A percentile compares a stretch with the other conserved stretches of the same genome.
Evolutionary conservation across 2,113 vertebrate genomes (phyloP).

Genomic region (Plotosus lineatus): DNA sequence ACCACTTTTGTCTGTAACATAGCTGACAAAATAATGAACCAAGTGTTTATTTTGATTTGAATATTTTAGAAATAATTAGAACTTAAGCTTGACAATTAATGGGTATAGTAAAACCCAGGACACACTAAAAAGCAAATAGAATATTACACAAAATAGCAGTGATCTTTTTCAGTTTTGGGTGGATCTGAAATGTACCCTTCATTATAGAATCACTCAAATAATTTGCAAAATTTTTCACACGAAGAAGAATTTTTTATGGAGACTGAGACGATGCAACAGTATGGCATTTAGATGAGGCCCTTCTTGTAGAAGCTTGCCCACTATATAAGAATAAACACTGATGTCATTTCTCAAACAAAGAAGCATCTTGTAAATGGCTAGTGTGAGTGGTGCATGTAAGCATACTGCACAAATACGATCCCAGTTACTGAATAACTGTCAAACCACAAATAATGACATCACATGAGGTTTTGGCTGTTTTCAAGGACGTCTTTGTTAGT

Average conservation of each 20-base stretch:
- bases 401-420: constrained; percentile 40
- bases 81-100: too few species aligned
- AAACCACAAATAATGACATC: constrained; percentile 1
- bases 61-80: too few species aligned
- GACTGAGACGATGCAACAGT: constrained; percentile 40
- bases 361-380: constrained; percentile 34
- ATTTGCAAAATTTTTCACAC: not conserved
- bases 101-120: too few species aligned
- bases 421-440: constrained; percentile 12
- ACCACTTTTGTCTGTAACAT: too few species aligned
- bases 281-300: constrained; percentile 57
- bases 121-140: too few species aligned
- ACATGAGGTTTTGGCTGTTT: constrained; percentile 11
- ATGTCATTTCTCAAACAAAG: constrained; percentile 57
- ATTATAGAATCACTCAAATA: too few species aligned
- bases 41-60: too few species aligned
- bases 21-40: too few species aligned
- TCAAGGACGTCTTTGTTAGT: constrained; percentile 4
- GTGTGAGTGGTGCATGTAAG: constrained; percentile 1
- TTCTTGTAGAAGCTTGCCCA: constrained; percentile 37
- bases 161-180: too few species aligned
- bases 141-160: too few species aligned
- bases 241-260: constrained; percentile 35
- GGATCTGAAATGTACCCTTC: too few species aligned
- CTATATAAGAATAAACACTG: constrained; percentile 54